Evolutionary conservation across 2,888 invertebrate species (phyloP).

Genomic region (Acronicta alni): DNA sequence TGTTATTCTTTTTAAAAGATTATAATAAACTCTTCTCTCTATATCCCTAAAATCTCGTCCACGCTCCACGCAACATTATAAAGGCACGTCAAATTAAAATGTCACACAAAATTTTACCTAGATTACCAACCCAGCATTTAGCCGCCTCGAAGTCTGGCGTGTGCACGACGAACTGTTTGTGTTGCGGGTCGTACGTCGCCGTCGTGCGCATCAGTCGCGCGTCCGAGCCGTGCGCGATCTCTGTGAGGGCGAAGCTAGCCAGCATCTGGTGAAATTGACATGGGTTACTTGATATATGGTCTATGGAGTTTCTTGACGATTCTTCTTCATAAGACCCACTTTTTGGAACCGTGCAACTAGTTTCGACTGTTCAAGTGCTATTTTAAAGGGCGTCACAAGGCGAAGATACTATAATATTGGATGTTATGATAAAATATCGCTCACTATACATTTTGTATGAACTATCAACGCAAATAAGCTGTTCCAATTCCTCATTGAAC

Average conservation of each 20-base stretch:
- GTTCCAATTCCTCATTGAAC: too few species aligned
- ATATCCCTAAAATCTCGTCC: background rate
- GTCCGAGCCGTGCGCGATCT: constrained; percentile 98
- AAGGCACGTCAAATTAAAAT: constrained; percentile 57
- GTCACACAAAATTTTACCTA: constrained; percentile 89
- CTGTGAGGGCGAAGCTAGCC: constrained; percentile 97
- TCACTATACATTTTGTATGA: too few species aligned
- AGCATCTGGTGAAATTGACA: constrained; percentile 84
- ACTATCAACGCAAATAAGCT: too few species aligned
- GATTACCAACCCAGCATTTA: constrained; percentile 98
- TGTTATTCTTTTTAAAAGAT: too few species aligned
- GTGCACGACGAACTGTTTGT: constrained; percentile 95
- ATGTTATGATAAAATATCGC: too few species aligned
- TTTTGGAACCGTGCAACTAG: too few species aligned
- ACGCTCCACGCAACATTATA: background rate
- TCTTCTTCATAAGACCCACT: too few species aligned
- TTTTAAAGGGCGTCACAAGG: too few species aligned
- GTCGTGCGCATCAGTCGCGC: constrained; percentile 97
- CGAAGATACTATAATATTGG: too few species aligned
- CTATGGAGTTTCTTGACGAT: too few species aligned
- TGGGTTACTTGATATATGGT: background rate
- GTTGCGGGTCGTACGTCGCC: constrained; percentile 94
- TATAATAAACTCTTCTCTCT: too few species aligned
- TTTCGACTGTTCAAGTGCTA: too few species aligned
- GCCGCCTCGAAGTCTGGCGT: constrained; percentile 98